Base-by-base conservation (phyloP, 35 echinoderm and acorn worm genomes). In the Lytechinus pictus region DNA sequence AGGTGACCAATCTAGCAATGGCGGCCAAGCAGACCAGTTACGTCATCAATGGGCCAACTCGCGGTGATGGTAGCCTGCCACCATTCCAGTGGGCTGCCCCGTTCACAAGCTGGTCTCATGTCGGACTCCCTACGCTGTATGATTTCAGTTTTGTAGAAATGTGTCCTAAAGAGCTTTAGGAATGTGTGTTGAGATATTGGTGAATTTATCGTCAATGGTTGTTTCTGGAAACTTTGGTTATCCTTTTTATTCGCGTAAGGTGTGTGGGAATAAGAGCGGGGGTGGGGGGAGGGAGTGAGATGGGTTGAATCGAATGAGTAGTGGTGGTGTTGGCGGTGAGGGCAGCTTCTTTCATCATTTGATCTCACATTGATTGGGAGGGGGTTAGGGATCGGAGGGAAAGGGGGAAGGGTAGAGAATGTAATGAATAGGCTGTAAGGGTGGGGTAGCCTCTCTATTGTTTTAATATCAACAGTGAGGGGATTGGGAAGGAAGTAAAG, bases 1-100 rank as follows among this genome's bases (percentile, higher is more conserved):
- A 99, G 98, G 95, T 97, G 28, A 94, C 98, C 19, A 96, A 99
- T 86, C 87, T 97, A 13, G 91, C 56, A 27, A 99, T 99, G 98
- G 95, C 96, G 5, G 54, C 71, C 28, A 95, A 93, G 55, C 10
- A 97, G 52, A 57, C 95, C 14, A 86, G 94, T 54, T 72, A 66
- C 11, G 98, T 96, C 72, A 97, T 99, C 54, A 99, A 93, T 72
- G 98, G 98, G n/a, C 98, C 97, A 21, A 97, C 97, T 27, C 90
- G 16, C 1, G 66, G 91, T 56, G 93, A 87, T 10, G 98, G 95
- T 57, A 95, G 94, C 55, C 87, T 99, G 24, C 97, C 96, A 4
- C 95, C 95, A 3, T 97, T 99, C 92, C 86, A 95, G 53, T 99
- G 98, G 98, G 96, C 94, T 1, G 54, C 29, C 9, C 51, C 88